phyloP scores from a whole-genome alignment of 1,140 invertebrate genomes.

The Lithobius niger region DNA sequence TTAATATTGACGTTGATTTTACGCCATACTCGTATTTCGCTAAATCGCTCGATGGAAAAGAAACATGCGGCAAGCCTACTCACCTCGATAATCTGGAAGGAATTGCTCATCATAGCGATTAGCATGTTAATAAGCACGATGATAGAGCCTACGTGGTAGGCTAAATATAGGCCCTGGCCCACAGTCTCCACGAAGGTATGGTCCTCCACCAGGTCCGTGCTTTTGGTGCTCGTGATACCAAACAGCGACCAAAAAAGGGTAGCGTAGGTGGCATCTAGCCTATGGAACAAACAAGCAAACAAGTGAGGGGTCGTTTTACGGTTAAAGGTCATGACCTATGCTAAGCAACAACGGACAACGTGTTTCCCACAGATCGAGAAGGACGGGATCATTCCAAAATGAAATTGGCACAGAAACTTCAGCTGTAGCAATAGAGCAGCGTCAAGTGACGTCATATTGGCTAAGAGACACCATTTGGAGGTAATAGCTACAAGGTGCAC shows the following conservation, averaged over 20 bases:
- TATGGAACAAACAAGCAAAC: slow-evolving; percentile 20
- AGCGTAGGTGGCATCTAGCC: slow-evolving; percentile 37
- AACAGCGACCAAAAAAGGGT: slow-evolving; percentile 44
- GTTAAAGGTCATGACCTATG: too few species aligned
- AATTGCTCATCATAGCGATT: slow-evolving; percentile 46
- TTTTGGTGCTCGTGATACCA: slow-evolving; percentile 24
- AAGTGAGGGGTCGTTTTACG: background rate
- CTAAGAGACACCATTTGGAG: too few species aligned
- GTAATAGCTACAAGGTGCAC: too few species aligned
- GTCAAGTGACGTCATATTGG: background rate
- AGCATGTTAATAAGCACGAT: slow-evolving; percentile 47
- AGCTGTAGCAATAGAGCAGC: background rate
- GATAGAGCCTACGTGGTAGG: slow-evolving; percentile 40
- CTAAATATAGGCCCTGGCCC: slow-evolving; percentile 31
- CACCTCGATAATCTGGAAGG: slow-evolving; percentile 44
- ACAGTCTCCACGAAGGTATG: slow-evolving; percentile 23
- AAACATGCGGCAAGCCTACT: slow-evolving; percentile 8
- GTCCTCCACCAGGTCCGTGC: slow-evolving; percentile 17
- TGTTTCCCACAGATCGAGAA: too few species aligned
- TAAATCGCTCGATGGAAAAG: too few species aligned
- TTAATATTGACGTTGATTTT: too few species aligned
- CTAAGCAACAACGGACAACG: too few species aligned
- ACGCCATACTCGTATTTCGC: too few species aligned
- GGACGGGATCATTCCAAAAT: background rate
- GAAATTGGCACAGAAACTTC: background rate